phyloP scores from a whole-genome alignment of 2,113 vertebrate genomes.

The Gulo gulo region DNA sequence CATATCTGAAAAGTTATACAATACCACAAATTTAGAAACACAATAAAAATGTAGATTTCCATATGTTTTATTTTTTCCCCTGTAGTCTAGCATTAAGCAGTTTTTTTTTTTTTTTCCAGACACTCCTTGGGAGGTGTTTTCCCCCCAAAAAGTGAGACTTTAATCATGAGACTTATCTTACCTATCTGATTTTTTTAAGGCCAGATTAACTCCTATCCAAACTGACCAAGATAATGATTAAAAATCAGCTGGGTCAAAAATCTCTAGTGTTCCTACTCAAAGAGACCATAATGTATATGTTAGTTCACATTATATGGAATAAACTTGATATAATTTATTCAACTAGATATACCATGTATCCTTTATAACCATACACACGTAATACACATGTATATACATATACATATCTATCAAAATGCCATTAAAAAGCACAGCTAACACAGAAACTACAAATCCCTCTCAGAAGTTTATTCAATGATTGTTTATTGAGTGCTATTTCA shows the following conservation, averaged over 20 bases:
- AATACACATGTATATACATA: background rate
- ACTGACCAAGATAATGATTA: background rate
- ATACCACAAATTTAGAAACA: slow-evolving; percentile 40
- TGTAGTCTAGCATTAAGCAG: background rate
- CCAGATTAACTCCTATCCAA: background rate
- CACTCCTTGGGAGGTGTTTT: background rate
- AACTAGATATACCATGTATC: background rate
- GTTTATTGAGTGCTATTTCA: background rate
- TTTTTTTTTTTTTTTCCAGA: background rate
- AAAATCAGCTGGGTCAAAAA: background rate
- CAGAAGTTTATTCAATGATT: background rate
- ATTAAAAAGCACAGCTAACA: background rate
- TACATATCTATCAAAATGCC: background rate
- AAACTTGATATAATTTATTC: background rate
- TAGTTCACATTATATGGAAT: background rate
- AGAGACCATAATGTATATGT: background rate
- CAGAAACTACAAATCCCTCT: background rate
- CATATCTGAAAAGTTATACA: slow-evolving; percentile 26
- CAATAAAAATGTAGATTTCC: slow-evolving; percentile 35
- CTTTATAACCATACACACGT: background rate
- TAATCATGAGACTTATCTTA: background rate
- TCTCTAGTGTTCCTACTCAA: background rate
- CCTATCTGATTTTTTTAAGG: background rate
- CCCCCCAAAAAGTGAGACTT: background rate
- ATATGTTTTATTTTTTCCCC: background rate